Conservation (phyloP, 2,113 vertebrate species). For the Onychostruthus taczanowskii region DNA sequence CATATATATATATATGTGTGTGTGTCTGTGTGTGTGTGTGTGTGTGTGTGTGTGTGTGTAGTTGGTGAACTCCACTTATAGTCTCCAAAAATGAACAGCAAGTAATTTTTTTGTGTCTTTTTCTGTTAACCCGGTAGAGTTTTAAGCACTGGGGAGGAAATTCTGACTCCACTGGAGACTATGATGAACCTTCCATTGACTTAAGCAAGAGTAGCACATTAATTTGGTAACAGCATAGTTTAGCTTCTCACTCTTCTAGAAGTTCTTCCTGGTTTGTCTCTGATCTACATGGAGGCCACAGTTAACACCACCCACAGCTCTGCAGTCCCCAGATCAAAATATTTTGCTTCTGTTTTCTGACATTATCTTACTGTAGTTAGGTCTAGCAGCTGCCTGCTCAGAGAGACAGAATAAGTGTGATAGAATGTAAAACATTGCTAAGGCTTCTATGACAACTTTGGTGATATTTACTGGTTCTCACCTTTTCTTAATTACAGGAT, state of each 20-base stretch:
- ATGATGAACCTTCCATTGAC: not conserved
- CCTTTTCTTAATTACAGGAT: conserved; percentile 28
- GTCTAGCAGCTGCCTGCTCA: conserved; percentile 59
- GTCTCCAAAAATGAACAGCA: not conserved
- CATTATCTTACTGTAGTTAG: conserved; percentile 50
- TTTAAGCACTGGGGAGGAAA: not conserved
- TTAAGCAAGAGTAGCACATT: not conserved
- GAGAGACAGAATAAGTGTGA: conserved; percentile 45
- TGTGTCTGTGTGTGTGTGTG: too few species aligned
- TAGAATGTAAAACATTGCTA: conserved; percentile 39
- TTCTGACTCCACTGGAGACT: not conserved
- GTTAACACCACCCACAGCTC: conserved; percentile 59
- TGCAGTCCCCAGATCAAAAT: conserved; percentile 62
- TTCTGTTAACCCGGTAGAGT: not conserved
- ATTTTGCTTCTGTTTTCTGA: conserved; percentile 66
- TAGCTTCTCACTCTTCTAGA: conserved; percentile 5
- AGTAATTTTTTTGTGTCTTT: not conserved
- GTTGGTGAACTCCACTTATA: too few species aligned
- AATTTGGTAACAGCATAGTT: not conserved
- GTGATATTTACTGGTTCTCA: conserved; percentile 35
- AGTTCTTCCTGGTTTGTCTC: conserved; percentile 35
- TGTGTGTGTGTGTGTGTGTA: too few species aligned
- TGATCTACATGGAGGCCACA: conserved; percentile 38
- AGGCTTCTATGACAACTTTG: conserved; percentile 22
- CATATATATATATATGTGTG: too few species aligned